Percentiles rank a stretch among this genome's conserved stretches.
These are phyloP conservation scores for Antedon mediterranea DNA, from an alignment of 53 echinoderm and acorn worm species.

Conservation along the genomic window DNA sequence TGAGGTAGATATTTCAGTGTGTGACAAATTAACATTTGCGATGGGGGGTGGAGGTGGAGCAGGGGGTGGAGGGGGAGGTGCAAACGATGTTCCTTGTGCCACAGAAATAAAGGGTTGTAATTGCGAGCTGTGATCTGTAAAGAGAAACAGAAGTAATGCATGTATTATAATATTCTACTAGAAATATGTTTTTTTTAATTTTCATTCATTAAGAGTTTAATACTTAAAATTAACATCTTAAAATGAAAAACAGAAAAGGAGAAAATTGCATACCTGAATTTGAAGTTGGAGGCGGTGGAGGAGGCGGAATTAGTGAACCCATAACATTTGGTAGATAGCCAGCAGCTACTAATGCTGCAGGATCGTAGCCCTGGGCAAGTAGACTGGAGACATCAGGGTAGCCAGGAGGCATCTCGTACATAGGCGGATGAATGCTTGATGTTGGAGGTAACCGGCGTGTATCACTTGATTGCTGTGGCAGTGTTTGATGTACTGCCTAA, in stretches of 20 bases:
- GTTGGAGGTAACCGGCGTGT: neutral
- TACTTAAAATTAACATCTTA: no score
- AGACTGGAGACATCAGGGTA: neutral
- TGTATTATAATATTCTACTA: no score
- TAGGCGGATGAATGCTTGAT: neutral
- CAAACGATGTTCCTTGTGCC: neutral
- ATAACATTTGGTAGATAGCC: neutral
- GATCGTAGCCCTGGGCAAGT: neutral
- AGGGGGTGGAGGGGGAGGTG: slow-evolving; percentile 5
- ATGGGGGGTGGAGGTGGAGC: neutral
- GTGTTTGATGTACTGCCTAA: neutral
- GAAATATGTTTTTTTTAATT: no score
- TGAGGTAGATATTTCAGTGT: neutral
- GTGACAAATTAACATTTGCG: neutral
- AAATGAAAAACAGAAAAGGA: no score
- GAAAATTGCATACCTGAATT: slow-evolving; percentile 5
- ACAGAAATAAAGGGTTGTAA: neutral
- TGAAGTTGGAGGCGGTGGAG: slow-evolving; percentile 29
- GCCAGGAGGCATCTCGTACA: neutral
- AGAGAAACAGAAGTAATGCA: no score
- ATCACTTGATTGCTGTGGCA: neutral
- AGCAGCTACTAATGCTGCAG: neutral
- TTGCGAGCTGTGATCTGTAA: neutral
- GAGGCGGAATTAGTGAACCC: slow-evolving; percentile 13
- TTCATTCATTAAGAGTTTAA: no score